Base-by-base conservation (phyloP, 2,888 invertebrate genomes). In the Brachylomia viminalis region DNA sequence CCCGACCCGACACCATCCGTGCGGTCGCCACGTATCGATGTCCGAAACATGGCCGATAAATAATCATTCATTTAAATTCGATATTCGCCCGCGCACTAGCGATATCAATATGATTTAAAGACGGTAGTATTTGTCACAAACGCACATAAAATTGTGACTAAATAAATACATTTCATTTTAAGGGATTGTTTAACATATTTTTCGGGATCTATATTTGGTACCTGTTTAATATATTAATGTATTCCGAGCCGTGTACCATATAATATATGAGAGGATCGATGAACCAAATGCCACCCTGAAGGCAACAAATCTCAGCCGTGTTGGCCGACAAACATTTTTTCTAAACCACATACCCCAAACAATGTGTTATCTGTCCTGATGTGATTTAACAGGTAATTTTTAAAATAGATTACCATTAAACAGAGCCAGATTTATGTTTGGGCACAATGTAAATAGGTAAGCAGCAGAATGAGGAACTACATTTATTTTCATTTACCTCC, bases 321-420 rank as follows among this genome's bases (percentile, higher is more conserved):
- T 91, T 92, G 91, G 83, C 95, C 95, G 94, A 95, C 95, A 95
- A 94, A 94, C 92, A 93, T 95, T 95, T 96, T 95, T 95, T 94
- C 90, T 93, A 88, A 90, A 90, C 92, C 94, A 94, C 93, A 94
- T 93, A 94, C 88, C 93, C 94, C 92, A 92, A 94, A 96, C 95
- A 95, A 95, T 94, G 94, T 91, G 93, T 95, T 96, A 96, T 96
- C 95, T 95, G 93, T 95, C 95, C 95, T 94, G 94, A 96, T 96
- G 96, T 96, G 96, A 96, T 96, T 96, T 96, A 96, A 95, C 95
- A 95, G 95, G 95, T 96, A 95, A 95, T 96, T 95, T 96, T 94
- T 90, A 89, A 92, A 95, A 96, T 94, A 95, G 94, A 96, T 95
- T 95, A 95, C 94, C 92, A 91, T 92, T 93, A 93, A 95, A 95